A percentile compares a stretch with the other conserved stretches of the same genome.
These are phyloP conservation scores for Nineta flava DNA, from an alignment of 2,888 invertebrate species.

Conservation along the genomic window DNA sequence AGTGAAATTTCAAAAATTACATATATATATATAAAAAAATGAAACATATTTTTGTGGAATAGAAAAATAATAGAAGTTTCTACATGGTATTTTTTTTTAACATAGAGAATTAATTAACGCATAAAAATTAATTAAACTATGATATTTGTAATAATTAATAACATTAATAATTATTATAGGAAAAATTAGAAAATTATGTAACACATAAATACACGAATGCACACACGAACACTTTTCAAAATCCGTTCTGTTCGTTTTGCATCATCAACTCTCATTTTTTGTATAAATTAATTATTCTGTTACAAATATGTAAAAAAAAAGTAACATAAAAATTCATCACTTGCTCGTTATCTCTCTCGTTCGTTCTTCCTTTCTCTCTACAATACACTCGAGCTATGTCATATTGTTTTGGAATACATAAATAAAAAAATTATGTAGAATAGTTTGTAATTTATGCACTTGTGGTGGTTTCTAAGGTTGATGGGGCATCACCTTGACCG, in stretches of 20 bases:
- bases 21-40: neutral
- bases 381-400: too few relatives aligned
- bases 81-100: neutral
- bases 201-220: too few relatives aligned
- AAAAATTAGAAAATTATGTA: neutral
- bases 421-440: neutral
- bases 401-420: too few relatives aligned
- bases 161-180: neutral
- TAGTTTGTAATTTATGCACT: neutral
- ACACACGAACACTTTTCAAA: too few relatives aligned
- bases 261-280: too few relatives aligned
- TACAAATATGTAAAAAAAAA: neutral
- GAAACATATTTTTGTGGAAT: neutral
- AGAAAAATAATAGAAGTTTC: neutral
- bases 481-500: constrained; percentile 27
- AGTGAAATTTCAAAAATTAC: neutral
- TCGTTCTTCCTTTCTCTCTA: neutral
- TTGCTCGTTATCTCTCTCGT: neutral
- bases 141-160: neutral
- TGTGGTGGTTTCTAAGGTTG: constrained; percentile 8
- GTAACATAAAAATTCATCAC: neutral
- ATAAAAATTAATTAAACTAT: neutral
- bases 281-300: neutral
- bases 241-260: too few relatives aligned
- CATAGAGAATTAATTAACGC: neutral